A percentile compares a stretch with the other conserved stretches of the same genome.
These are phyloP conservation scores for Scelioninae gen. 2 DNA, from an alignment of 2,888 invertebrate species.

Conservation along the genomic window DNA sequence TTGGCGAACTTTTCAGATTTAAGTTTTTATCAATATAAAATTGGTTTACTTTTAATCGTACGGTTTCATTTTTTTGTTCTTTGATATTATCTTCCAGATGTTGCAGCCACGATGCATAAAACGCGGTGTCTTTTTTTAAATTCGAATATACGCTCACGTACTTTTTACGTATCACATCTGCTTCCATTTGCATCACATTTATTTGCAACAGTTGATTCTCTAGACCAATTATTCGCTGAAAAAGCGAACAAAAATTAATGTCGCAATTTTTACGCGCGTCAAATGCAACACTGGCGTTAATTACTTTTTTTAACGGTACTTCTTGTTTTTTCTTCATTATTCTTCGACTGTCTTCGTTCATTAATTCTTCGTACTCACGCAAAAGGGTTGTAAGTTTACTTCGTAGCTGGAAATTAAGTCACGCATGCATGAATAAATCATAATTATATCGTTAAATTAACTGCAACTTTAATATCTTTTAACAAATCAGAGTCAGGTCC, in stretches of 20 bases:
- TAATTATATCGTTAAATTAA: too few species aligned
- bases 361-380: conserved; percentile 71
- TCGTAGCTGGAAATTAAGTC: conserved; percentile 65
- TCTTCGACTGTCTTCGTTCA: conserved; percentile 66
- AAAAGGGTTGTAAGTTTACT: conserved; percentile 67
- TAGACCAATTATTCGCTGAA: conserved; percentile 78
- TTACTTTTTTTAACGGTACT: conserved; percentile 82
- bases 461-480: too few species aligned
- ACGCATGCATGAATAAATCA: too few species aligned
- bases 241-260: neutral
- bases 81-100: conserved; percentile 81
- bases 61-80: conserved; percentile 85
- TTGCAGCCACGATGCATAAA: conserved; percentile 77
- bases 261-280: too few species aligned
- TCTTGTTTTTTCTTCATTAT: conserved; percentile 73
- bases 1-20: too few species aligned
- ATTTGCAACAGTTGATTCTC: conserved; percentile 90
- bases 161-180: conserved; percentile 86
- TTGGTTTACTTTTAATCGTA: conserved; percentile 80
- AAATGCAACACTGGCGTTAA: neutral
- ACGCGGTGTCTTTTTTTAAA: conserved; percentile 69
- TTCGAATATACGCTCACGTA: conserved; percentile 82
- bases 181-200: conserved; percentile 88
- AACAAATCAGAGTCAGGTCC: too few species aligned
- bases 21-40: too few species aligned